phyloP scores from a whole-genome alignment of 2,888 invertebrate genomes.

The Trisateles emortualis region DNA sequence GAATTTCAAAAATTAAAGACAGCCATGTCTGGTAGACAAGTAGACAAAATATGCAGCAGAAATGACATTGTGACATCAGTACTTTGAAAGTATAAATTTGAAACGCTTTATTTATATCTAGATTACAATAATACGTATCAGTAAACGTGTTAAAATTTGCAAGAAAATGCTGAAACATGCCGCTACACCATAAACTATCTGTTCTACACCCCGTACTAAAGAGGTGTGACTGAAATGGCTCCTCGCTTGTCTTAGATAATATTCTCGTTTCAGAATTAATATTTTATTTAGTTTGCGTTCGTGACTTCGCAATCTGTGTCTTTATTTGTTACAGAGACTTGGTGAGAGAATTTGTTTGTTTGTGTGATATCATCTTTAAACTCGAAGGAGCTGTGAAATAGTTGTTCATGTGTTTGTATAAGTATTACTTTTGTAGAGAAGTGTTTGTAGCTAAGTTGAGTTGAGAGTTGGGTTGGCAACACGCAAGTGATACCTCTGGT shows the following conservation, averaged over 20 bases:
- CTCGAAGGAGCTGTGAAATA: constrained; percentile 8
- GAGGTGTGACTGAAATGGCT: constrained; percentile 49
- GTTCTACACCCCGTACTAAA: constrained; percentile 31
- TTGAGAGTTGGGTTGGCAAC: too few species aligned
- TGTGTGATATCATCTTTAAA: constrained; percentile 15
- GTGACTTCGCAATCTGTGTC: constrained; percentile 30
- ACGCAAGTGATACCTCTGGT: too few species aligned
- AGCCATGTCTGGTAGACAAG: too few species aligned
- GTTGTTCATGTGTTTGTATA: constrained; percentile 1
- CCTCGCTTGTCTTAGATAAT: constrained; percentile 34
- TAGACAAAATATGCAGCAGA: too few species aligned
- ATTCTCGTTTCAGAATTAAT: constrained; percentile 33
- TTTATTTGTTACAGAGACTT: constrained; percentile 24
- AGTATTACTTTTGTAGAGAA: background rate
- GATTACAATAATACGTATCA: too few species aligned
- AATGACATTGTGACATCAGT: too few species aligned
- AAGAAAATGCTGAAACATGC: background rate
- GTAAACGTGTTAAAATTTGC: background rate
- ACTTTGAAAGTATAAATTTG: too few species aligned
- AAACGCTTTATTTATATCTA: too few species aligned
- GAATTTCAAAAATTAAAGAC: too few species aligned
- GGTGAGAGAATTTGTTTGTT: constrained; percentile 18
- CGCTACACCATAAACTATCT: constrained; percentile 7
- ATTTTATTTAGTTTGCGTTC: constrained; percentile 26
- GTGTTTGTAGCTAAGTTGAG: background rate